These are phyloP conservation scores for Madoqua kirkii DNA, from an alignment of 2,113 vertebrate species.

Conservation along the genomic window DNA sequence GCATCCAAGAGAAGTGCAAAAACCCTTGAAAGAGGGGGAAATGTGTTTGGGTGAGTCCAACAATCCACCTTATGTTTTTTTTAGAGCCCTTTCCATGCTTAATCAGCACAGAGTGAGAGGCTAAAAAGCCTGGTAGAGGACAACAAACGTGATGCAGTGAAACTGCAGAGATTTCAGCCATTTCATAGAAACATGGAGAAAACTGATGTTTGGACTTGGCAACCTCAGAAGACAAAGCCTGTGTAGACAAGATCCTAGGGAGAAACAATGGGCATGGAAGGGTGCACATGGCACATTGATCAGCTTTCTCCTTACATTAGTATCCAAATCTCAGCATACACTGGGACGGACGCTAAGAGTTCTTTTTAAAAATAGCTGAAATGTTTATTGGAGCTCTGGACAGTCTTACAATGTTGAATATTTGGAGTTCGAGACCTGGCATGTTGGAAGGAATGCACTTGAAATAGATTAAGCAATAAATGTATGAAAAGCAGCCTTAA, in stretches of 20 bases:
- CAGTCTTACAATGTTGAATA: not conserved
- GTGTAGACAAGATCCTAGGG: not conserved
- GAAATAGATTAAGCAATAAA: not conserved
- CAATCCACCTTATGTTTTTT: not conserved
- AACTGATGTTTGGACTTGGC: not conserved
- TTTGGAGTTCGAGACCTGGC: not conserved
- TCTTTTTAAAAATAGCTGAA: not conserved
- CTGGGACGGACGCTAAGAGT: not conserved
- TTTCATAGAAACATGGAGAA: not conserved
- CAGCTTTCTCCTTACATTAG: not conserved
- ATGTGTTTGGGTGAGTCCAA: not conserved
- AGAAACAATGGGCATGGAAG: not conserved
- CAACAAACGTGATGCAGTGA: not conserved
- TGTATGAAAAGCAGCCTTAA: not conserved
- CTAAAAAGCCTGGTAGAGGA: not conserved
- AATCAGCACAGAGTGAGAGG: not conserved
- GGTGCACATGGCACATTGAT: not conserved
- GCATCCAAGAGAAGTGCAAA: not conserved
- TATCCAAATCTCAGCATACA: not conserved
- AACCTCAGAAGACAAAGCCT: not conserved
- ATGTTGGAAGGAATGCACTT: not conserved
- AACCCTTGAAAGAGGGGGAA: not conserved
- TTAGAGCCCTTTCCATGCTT: not conserved
- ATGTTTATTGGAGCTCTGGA: not conserved
- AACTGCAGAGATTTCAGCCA: not conserved